These are phyloP conservation scores for Ctenochaetus hawaiiensis DNA, from an alignment of 2,797 vertebrate genomes.

Conservation along the genomic window DNA sequence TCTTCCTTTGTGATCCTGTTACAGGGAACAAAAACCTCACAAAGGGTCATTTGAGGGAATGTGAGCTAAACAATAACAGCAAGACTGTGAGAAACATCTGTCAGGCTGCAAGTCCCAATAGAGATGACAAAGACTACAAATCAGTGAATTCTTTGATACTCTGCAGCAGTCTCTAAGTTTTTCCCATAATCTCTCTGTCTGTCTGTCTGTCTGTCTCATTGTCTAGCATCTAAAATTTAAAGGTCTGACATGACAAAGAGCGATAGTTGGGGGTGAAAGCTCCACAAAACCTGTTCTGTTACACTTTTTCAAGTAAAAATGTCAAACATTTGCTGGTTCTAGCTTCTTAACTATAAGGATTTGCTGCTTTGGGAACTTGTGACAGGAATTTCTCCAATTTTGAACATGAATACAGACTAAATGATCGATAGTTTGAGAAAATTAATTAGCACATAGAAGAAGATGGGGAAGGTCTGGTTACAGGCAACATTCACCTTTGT, in stretches of 20 bases:
- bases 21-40: not conserved
- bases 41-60: not conserved
- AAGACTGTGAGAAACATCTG: slow-evolving; percentile 19
- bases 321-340: no score
- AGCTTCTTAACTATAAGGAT: no score
- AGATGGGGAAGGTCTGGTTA: no score
- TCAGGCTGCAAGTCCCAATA: not conserved
- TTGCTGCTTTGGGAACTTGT: no score
- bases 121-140: no score
- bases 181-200: not conserved
- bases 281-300: not conserved
- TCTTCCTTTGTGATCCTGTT: not conserved
- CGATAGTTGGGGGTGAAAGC: not conserved
- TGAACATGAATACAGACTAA: no score
- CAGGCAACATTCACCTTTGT: no score
- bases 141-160: not conserved
- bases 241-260: not conserved
- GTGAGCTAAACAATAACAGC: not conserved
- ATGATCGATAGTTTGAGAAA: no score
- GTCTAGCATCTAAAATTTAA: not conserved
- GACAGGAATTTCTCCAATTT: no score
- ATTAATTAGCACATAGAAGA: no score
- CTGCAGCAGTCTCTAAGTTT: not conserved
- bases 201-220: not conserved
- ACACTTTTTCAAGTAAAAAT: not conserved